These are phyloP conservation scores for Rhinolophus ferrumequinum DNA, from an alignment of 2,113 vertebrate species.

Conservation along the genomic window DNA sequence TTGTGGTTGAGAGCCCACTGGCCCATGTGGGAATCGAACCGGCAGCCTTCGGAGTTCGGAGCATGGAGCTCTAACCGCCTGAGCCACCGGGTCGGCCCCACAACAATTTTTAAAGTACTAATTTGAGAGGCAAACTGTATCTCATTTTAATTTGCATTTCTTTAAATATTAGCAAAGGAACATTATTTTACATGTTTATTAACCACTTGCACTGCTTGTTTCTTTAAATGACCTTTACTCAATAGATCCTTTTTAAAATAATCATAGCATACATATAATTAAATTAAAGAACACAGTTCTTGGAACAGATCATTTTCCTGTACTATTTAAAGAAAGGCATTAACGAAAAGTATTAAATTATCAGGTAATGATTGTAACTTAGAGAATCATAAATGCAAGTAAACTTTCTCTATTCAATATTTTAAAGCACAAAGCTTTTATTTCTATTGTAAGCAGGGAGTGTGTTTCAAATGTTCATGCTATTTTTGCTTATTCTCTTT, in stretches of 20 bases:
- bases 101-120: conserved; percentile 28
- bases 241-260: conserved; percentile 58
- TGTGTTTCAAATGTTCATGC: neutral
- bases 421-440: conserved; percentile 34
- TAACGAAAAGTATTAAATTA: neutral
- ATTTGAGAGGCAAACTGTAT: neutral
- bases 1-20: too few relatives aligned
- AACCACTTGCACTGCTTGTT: conserved; percentile 18
- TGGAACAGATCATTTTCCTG: neutral
- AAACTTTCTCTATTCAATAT: neutral
- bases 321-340: conserved; percentile 34
- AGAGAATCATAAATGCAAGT: neutral
- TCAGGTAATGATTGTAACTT: neutral
- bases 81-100: too few relatives aligned
- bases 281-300: conserved; percentile 22
- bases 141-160: conserved; percentile 27
- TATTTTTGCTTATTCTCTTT: neutral
- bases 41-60: too few relatives aligned
- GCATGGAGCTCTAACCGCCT: too few relatives aligned
- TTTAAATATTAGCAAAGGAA: neutral
- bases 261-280: neutral
- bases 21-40: too few relatives aligned
- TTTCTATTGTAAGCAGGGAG: neutral
- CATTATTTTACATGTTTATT: neutral
- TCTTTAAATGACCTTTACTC: conserved; percentile 45